A percentile compares a stretch with the other conserved stretches of the same genome.
These are phyloP conservation scores for Tachyglossus aculeatus DNA, from an alignment of 2,797 vertebrate genomes.

Conservation along the genomic window DNA sequence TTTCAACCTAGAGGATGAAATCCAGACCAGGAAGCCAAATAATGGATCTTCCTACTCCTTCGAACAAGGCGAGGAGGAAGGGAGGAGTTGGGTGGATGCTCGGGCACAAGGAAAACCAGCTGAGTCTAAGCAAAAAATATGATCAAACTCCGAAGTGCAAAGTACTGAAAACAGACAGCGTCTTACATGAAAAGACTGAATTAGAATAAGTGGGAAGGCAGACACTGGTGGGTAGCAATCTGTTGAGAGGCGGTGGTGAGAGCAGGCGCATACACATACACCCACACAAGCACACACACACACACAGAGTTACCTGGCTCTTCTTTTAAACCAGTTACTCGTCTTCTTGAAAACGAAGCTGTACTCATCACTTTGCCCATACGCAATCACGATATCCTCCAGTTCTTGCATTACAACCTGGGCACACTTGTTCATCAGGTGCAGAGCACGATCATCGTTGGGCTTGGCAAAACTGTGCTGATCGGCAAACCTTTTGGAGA, in stretches of 20 bases:
- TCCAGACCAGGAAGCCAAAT: no score
- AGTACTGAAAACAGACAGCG: background rate
- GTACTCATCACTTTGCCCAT: conserved; percentile 97
- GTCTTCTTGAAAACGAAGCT: conserved; percentile 95
- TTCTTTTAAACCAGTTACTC: conserved; percentile 93
- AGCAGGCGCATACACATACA: no score
- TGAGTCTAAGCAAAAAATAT: background rate
- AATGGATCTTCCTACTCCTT: no score
- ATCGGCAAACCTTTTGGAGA: conserved; percentile 86
- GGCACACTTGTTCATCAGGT: conserved; percentile 90
- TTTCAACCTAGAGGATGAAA: no score
- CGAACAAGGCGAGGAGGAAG: no score
- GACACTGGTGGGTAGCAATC: background rate
- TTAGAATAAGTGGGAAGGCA: background rate
- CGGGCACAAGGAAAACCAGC: background rate
- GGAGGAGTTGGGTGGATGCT: background rate
- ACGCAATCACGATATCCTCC: conserved; percentile 88
- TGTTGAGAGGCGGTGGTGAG: background rate
- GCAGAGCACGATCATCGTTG: conserved; percentile 89
- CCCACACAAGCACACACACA: background rate
- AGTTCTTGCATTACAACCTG: conserved; percentile 91
- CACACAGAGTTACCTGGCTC: conserved; percentile 85
- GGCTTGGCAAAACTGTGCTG: conserved; percentile 91
- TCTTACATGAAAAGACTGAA: background rate
- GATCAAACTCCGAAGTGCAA: background rate